phyloP scores from a whole-genome alignment of 2,888 invertebrate genomes.

The Bugula neritina region DNA sequence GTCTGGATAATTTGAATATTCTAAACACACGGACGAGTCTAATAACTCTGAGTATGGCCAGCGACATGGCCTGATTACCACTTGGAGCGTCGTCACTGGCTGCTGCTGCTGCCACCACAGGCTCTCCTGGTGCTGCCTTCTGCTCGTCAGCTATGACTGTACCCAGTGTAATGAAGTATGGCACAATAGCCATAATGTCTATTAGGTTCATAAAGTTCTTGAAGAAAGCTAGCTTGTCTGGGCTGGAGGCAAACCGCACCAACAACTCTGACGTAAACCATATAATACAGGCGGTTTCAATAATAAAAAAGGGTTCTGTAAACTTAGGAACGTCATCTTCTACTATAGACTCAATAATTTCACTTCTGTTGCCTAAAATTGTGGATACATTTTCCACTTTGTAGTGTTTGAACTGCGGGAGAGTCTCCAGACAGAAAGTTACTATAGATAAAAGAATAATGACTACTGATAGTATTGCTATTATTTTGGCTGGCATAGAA shows the following conservation, averaged over 20 bases:
- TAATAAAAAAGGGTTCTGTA: slow-evolving; percentile 98
- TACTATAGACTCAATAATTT: slow-evolving; percentile 62
- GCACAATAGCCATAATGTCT: slow-evolving; percentile 98
- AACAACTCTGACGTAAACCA: slow-evolving; percentile 95
- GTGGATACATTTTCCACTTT: slow-evolving; percentile 54
- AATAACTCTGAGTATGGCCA: slow-evolving; percentile 95
- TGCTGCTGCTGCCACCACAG: neutral
- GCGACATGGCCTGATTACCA: slow-evolving; percentile 54
- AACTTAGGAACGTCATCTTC: slow-evolving; percentile 96
- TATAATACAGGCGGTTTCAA: slow-evolving; percentile 97
- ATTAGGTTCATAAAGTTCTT: slow-evolving; percentile 99
- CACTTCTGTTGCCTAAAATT: slow-evolving; percentile 34
- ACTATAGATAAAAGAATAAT: slow-evolving; percentile 97
- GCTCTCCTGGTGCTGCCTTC: slow-evolving; percentile 33
- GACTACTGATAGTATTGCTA: slow-evolving; percentile 98
- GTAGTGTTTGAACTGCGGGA: slow-evolving; percentile 98
- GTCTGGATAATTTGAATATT: slow-evolving; percentile 98
- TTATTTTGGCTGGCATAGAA: slow-evolving; percentile 94
- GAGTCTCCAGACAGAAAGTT: slow-evolving; percentile 98
- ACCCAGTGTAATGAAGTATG: slow-evolving; percentile 98
- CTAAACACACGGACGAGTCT: slow-evolving; percentile 98
- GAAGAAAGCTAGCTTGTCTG: slow-evolving; percentile 97
- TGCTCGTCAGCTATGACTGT: slow-evolving; percentile 91
- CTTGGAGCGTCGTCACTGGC: neutral
- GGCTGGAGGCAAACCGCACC: slow-evolving; percentile 97